phyloP scores from a whole-genome alignment of 2,113 vertebrate genomes.

The Lagopus muta region DNA sequence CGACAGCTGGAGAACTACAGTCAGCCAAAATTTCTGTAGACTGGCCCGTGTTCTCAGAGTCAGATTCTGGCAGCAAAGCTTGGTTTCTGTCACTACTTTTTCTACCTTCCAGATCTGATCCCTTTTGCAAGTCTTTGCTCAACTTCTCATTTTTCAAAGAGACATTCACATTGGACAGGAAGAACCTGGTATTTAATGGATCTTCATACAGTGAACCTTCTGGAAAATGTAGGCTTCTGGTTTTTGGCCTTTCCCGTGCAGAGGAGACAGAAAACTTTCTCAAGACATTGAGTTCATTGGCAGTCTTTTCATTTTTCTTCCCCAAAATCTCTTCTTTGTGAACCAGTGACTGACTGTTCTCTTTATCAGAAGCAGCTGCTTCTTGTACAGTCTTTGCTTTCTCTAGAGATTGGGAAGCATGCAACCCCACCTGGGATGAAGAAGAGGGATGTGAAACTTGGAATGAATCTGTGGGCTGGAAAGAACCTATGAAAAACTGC shows the following conservation, averaged over 20 bases:
- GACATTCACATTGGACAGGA: slow-evolving; percentile 31
- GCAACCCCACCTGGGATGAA: not conserved
- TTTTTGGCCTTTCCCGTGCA: slow-evolving; percentile 74
- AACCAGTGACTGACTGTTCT: not conserved
- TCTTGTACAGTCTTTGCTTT: not conserved
- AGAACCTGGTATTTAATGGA: slow-evolving; percentile 8
- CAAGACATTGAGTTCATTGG: slow-evolving; percentile 6
- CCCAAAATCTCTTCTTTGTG: not conserved
- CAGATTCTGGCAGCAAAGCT: not conserved
- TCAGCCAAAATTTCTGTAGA: not conserved
- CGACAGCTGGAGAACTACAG: not conserved
- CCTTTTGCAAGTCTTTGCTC: slow-evolving; percentile 60
- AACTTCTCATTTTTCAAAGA: slow-evolving; percentile 63
- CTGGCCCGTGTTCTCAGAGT: not conserved
- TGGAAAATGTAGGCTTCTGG: slow-evolving; percentile 75
- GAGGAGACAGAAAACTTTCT: slow-evolving; percentile 83
- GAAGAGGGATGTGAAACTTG: not conserved
- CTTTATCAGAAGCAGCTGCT: not conserved
- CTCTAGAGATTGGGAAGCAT: not conserved
- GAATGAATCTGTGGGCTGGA: slow-evolving; percentile 26
- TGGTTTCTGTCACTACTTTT: slow-evolving; percentile 37
- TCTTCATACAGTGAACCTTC: slow-evolving; percentile 58
- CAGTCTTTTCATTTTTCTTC: slow-evolving; percentile 50
- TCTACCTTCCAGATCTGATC: not conserved
- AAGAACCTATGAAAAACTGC: slow-evolving; percentile 44